These are phyloP conservation scores for Trichosurus vulpecula DNA, from an alignment of 2,797 vertebrate genomes.

Conservation along the genomic window DNA sequence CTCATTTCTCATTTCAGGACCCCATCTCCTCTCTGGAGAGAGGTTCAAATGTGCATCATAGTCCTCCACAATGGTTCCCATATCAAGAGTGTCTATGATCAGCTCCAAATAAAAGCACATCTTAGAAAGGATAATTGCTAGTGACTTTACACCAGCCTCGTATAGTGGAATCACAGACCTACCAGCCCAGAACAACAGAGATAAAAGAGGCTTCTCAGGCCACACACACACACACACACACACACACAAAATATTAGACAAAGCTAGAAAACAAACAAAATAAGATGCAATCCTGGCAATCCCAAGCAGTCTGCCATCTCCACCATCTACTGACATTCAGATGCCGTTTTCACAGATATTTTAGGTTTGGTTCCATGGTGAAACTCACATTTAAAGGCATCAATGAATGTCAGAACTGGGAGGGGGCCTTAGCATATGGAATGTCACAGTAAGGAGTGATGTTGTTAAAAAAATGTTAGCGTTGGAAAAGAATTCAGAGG, in stretches of 20 bases:
- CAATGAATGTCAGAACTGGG: not conserved
- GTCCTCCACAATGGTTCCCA: not conserved
- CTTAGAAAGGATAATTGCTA: not conserved
- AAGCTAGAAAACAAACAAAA: not conserved
- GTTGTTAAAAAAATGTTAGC: not conserved
- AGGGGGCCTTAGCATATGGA: not conserved
- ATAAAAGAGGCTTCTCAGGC: not conserved
- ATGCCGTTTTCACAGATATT: not conserved
- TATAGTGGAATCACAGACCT: not conserved
- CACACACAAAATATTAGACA: not conserved
- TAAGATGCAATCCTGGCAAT: not conserved
- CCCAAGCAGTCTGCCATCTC: not conserved
- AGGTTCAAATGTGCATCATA: accelerated
- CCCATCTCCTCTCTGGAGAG: not conserved
- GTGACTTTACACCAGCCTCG: not conserved
- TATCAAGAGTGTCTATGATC: not conserved
- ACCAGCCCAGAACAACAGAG: not conserved
- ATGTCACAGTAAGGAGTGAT: not conserved
- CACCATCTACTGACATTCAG: not conserved
- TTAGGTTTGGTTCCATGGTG: not conserved
- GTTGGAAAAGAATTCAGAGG: not conserved
- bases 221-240: not conserved
- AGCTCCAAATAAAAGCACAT: not conserved
- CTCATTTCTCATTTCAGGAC: not conserved
- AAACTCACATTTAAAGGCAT: not conserved